phyloP scores from a whole-genome alignment of 1,140 invertebrate species.

The Steinernema feltiae region DNA sequence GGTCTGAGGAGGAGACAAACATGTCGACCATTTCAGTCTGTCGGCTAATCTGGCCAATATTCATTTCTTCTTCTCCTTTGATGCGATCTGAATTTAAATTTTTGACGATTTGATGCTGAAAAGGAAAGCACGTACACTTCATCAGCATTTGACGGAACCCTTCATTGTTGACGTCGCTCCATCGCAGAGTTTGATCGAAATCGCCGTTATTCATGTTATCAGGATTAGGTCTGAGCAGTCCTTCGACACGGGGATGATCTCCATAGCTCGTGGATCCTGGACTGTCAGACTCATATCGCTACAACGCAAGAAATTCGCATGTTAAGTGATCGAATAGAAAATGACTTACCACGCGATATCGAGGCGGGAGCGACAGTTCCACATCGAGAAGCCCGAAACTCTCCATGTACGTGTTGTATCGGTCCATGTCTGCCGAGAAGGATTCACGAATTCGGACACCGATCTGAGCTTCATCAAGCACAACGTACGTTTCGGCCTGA shows the following conservation, averaged over 20 bases:
- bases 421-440: slow-evolving; percentile 33
- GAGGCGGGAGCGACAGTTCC: slow-evolving; percentile 31
- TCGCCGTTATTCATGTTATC: slow-evolving; percentile 15
- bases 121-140: too few relatives aligned
- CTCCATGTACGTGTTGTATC: slow-evolving; percentile 22
- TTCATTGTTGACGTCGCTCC: slow-evolving; percentile 30
- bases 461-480: slow-evolving; percentile 36
- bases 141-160: slow-evolving; percentile 18
- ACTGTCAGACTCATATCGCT: neutral
- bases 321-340: too few relatives aligned
- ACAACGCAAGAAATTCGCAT: too few relatives aligned
- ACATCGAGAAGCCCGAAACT: slow-evolving; percentile 30
- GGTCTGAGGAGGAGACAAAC: slow-evolving; percentile 18
- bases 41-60: slow-evolving; percentile 2
- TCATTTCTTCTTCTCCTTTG: slow-evolving; percentile 17
- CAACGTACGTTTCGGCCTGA: slow-evolving; percentile 38
- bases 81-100: slow-evolving; percentile 15
- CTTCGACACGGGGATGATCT: slow-evolving; percentile 18
- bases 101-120: neutral
- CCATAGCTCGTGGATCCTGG: neutral
- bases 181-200: slow-evolving; percentile 16
- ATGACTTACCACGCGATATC: slow-evolving; percentile 31
- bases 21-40: slow-evolving; percentile 19
- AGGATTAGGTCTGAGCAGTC: slow-evolving; percentile 22
- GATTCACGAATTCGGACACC: slow-evolving; percentile 32